A percentile compares a stretch with the other conserved stretches of the same genome.
Evolutionary conservation across 2,888 invertebrate genomes (phyloP).

Genomic region (Amblyjoppa proteus): DNA sequence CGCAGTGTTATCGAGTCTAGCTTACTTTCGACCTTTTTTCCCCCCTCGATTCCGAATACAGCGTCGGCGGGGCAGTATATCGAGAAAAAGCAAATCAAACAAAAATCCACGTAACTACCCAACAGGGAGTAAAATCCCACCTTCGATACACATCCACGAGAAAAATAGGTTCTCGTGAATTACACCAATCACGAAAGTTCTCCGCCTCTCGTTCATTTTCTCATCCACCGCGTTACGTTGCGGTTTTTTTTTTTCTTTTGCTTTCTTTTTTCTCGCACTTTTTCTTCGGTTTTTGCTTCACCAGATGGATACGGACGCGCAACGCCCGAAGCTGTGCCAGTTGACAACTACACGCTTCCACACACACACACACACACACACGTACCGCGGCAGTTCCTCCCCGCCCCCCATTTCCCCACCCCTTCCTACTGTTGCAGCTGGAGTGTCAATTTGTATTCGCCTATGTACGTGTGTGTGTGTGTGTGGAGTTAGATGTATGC

Average conservation of each 20-base stretch:
- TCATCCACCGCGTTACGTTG: constrained; percentile 19
- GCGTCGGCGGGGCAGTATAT: not conserved
- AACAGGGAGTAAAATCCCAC: constrained; percentile 29
- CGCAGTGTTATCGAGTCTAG: not conserved
- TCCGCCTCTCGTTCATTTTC: constrained; percentile 8
- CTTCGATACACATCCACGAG: constrained; percentile 26
- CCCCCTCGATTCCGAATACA: not conserved
- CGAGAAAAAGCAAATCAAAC: constrained; percentile 16
- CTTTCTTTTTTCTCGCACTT: constrained; percentile 11
- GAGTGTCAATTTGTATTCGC: constrained; percentile 32
- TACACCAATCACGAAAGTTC: constrained; percentile 25
- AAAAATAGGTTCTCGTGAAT: constrained; percentile 21
- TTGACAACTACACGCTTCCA: constrained; percentile 33
- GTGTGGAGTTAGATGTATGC: not conserved
- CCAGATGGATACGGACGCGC: constrained; percentile 13
- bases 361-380: not conserved
- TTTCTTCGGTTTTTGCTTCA: constrained; percentile 24
- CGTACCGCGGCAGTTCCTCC: not conserved
- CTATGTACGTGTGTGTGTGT: not conserved
- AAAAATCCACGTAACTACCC: constrained; percentile 9
- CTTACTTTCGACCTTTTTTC: not conserved
- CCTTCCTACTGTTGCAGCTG: constrained; percentile 12
- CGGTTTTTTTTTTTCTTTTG: not conserved
- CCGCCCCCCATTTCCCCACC: not conserved
- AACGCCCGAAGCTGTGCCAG: constrained; percentile 31